Evolutionary conservation across 2,797 vertebrate genomes (phyloP).

Genomic region (Buceros bicornis): DNA sequence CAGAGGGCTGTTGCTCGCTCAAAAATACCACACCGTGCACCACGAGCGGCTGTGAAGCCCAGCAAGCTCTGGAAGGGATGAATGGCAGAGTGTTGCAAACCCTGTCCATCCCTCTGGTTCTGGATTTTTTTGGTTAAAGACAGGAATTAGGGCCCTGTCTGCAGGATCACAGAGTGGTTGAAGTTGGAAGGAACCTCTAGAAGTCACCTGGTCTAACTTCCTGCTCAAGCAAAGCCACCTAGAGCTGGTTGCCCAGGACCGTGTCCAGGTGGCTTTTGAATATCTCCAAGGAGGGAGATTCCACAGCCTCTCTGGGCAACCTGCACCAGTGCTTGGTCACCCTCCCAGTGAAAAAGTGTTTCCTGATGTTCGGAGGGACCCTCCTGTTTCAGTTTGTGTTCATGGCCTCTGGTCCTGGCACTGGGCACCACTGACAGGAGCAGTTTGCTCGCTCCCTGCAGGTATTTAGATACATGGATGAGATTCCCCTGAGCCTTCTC

Average conservation of each 20-base stretch:
- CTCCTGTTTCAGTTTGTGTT: background rate
- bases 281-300: background rate
- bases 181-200: background rate
- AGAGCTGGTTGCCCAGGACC: background rate
- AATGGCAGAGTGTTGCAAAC: rapidly evolving
- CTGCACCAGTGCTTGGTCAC: background rate
- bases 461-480: background rate
- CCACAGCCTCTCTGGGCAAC: background rate
- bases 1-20: background rate
- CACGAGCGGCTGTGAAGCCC: background rate
- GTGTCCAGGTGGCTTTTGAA: background rate
- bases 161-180: background rate
- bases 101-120: background rate
- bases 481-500: background rate
- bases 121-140: background rate
- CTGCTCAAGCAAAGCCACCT: background rate
- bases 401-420: background rate
- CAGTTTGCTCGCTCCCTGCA: background rate
- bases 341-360: background rate
- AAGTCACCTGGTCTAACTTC: background rate
- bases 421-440: background rate
- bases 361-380: background rate
- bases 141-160: background rate
- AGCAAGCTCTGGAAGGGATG: background rate
- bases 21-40: background rate